Base-by-base conservation (phyloP, 37 sponge, comb jelly and placozoan species). In the Lycopodina hypogea region DNA sequence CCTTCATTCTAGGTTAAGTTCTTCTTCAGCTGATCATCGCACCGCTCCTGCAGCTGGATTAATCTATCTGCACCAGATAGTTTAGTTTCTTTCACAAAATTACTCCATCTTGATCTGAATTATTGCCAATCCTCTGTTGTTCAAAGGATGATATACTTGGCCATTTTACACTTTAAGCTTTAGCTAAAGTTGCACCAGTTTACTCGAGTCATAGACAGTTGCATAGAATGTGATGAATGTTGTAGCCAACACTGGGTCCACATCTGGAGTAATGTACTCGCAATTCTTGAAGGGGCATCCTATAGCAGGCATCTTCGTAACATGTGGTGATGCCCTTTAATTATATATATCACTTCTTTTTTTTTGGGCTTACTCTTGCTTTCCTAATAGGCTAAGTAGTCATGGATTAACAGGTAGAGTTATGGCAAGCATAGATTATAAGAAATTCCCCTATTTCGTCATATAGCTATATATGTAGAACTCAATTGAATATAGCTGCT, bases 81-180 rank as follows among this genome's bases (percentile, higher is more conserved):
- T 26, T 40, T 80, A 36, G 78, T 78, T 21, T 67, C 78, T 36
- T 40, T 69, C 32, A 80, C 74, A n/a, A 32, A 72, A 81, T 81
- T 56, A 66, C 74, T 42, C 82, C 82, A 81, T 30, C 82, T 72
- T 2, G 82, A 81, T n/a, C n/a, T n/a, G n/a, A n/a, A n/a, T n/a
- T n/a, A n/a, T n/a, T n/a, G n/a, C n/a, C n/a, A 81, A 64, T 73
- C 73, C 23, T 73, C 74, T 40, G 74, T 81, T 33, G 66, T 73
- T 63, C 82, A 66, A 45, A 74, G 67, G 0, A 62, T 62, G 82
- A 72, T 81, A 81, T 62, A 42, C 53, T 58, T 28, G 81, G 81
- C 26, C 79, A 40, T n/a, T 78, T 78, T 69, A 45, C 79, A 4
- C 9, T 9, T 50, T 76, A 67, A 24, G 41, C 78, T 26, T 53